These are phyloP conservation scores for Narcine bancroftii DNA, from an alignment of 2,113 vertebrate genomes.

Conservation along the genomic window DNA sequence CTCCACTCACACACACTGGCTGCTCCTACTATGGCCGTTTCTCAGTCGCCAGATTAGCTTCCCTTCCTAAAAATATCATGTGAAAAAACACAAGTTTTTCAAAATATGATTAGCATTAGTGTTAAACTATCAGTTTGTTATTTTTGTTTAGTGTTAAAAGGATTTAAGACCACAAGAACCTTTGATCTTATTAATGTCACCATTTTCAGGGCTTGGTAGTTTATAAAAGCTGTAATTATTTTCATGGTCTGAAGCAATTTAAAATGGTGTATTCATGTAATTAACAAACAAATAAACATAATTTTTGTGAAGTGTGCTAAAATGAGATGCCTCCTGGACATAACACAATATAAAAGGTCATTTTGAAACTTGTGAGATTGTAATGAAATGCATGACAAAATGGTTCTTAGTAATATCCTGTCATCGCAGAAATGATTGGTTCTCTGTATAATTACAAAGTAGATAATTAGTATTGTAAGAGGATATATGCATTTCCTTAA, in stretches of 20 bases:
- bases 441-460: background rate
- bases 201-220: background rate
- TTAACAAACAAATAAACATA: background rate
- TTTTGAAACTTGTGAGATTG: background rate
- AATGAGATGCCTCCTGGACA: background rate
- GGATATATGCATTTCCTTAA: background rate
- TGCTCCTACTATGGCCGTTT: too few species aligned
- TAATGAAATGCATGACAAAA: background rate
- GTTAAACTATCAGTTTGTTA: background rate
- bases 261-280: background rate
- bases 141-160: background rate
- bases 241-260: background rate
- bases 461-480: slow-evolving; percentile 3
- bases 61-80: too few species aligned
- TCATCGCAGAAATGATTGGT: background rate
- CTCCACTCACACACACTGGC: too few species aligned
- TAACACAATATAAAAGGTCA: background rate
- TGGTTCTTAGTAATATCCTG: slow-evolving; percentile 11
- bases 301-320: background rate
- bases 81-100: background rate
- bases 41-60: too few species aligned
- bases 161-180: background rate
- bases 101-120: background rate
- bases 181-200: background rate
- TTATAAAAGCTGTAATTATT: background rate